A percentile compares a stretch with the other conserved stretches of the same genome.
These are phyloP conservation scores for Sarcophaga rosellei DNA, from an alignment of 2,888 invertebrate species.

Conservation along the genomic window DNA sequence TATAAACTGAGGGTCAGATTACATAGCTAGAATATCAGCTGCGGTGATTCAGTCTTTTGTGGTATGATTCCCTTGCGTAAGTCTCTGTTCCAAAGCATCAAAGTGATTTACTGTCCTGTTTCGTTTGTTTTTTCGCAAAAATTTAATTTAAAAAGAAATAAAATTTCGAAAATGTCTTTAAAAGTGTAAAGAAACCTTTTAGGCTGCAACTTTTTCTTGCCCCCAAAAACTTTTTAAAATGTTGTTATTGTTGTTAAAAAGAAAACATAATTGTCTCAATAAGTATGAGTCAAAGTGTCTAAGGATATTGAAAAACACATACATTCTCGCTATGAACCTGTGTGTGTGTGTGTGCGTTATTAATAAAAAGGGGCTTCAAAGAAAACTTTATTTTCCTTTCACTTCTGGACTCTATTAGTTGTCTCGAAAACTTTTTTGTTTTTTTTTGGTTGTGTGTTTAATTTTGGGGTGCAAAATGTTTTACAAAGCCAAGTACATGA, in stretches of 20 bases:
- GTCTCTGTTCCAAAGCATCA: too few species aligned
- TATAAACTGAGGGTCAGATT: too few species aligned
- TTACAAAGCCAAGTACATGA: constrained; percentile 65
- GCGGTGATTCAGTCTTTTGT: too few species aligned
- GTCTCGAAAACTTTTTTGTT: constrained; percentile 59
- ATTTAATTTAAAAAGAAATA: too few species aligned
- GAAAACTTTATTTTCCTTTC: constrained; percentile 32
- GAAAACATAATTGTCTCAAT: constrained; percentile 37
- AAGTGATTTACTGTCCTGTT: background rate
- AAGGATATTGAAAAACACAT: background rate
- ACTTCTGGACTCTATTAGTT: constrained; percentile 65
- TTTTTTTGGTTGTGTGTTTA: background rate
- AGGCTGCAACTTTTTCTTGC: constrained; percentile 23
- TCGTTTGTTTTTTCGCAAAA: too few species aligned
- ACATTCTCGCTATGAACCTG: background rate
- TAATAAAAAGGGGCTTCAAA: constrained; percentile 41
- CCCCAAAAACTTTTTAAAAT: constrained; percentile 47
- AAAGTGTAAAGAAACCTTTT: constrained; percentile 54
- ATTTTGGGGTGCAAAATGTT: constrained; percentile 56
- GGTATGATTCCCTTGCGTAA: background rate
- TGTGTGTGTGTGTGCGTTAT: background rate
- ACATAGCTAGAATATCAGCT: too few species aligned
- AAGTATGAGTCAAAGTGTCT: background rate
- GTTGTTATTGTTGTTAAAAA: constrained; percentile 25
- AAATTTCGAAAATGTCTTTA: constrained; percentile 6